These are phyloP conservation scores for Azemiops feae DNA, from an alignment of 2,113 vertebrate genomes.

Conservation along the genomic window DNA sequence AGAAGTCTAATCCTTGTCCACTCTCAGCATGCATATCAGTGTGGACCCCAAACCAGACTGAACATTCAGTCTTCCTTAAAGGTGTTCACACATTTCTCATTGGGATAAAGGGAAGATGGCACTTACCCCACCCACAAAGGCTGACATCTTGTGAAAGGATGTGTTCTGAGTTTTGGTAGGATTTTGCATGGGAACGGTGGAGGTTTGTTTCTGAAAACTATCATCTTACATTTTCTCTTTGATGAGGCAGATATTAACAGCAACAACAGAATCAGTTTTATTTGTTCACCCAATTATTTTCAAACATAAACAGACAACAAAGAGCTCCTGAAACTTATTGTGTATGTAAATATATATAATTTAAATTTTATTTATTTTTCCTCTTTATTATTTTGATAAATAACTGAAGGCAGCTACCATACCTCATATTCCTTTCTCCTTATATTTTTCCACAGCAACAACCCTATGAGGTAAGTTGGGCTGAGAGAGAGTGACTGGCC, in stretches of 20 bases:
- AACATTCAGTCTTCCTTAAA: constrained; percentile 35
- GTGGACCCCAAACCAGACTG: constrained; percentile 35
- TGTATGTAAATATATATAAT: too few relatives aligned
- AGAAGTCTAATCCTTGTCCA: constrained; percentile 22
- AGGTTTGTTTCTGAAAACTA: not conserved
- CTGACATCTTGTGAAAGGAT: not conserved
- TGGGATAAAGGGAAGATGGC: not conserved
- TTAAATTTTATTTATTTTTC: too few relatives aligned
- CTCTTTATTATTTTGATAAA: too few relatives aligned
- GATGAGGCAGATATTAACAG: not conserved
- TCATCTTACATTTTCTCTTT: not conserved
- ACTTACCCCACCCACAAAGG: not conserved
- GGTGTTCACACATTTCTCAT: not conserved
- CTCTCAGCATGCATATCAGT: constrained; percentile 34
- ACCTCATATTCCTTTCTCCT: too few relatives aligned
- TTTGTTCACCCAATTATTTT: not conserved
- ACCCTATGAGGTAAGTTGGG: too few relatives aligned
- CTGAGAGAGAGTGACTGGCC: too few relatives aligned
- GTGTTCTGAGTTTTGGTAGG: not conserved
- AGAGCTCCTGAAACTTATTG: not conserved
- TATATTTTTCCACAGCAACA: too few relatives aligned
- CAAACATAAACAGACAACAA: not conserved
- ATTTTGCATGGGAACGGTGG: not conserved
- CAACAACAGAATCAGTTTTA: not conserved
- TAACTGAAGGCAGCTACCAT: too few relatives aligned